phyloP scores from a whole-genome alignment of 2,797 vertebrate species.

The Sebastes oblongus region DNA sequence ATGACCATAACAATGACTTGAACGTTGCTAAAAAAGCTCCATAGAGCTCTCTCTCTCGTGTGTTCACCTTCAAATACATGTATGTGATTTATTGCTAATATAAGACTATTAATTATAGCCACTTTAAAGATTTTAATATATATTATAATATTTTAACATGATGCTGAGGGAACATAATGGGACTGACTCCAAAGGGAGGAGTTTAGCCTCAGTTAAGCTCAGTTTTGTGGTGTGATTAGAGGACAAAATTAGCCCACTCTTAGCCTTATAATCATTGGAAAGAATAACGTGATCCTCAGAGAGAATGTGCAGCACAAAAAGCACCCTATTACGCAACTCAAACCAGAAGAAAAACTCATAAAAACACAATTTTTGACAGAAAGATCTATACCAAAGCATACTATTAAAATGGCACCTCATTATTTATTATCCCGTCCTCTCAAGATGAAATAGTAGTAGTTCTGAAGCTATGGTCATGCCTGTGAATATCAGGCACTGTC shows the following conservation, averaged over 20 bases:
- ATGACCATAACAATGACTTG: too few relatives aligned
- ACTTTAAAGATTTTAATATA: not conserved
- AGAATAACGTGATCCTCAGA: not conserved
- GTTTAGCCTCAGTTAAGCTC: not conserved
- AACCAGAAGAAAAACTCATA: not conserved
- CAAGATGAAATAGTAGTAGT: not conserved
- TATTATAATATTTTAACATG: not conserved
- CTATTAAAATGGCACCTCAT: constrained; percentile 7
- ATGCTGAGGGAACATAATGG: not conserved
- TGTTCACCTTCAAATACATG: too few relatives aligned
- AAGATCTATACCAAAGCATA: not conserved
- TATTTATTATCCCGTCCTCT: not conserved
- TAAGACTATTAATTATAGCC: not conserved
- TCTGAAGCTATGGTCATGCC: not conserved
- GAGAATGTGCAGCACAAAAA: not conserved
- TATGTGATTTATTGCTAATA: not conserved
- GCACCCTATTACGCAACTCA: not conserved
- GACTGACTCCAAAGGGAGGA: not conserved
- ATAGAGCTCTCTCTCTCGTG: too few relatives aligned
- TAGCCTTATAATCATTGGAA: not conserved
- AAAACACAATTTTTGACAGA: not conserved
- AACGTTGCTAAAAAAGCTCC: too few relatives aligned
- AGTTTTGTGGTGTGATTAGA: not conserved
- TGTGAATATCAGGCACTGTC: constrained; percentile 2
- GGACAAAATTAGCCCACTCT: not conserved